Percentiles rank a stretch among this genome's conserved stretches.
Evolutionary conservation across 2,113 vertebrate species (phyloP).

Genomic region (Eubucco bourcierii): DNA sequence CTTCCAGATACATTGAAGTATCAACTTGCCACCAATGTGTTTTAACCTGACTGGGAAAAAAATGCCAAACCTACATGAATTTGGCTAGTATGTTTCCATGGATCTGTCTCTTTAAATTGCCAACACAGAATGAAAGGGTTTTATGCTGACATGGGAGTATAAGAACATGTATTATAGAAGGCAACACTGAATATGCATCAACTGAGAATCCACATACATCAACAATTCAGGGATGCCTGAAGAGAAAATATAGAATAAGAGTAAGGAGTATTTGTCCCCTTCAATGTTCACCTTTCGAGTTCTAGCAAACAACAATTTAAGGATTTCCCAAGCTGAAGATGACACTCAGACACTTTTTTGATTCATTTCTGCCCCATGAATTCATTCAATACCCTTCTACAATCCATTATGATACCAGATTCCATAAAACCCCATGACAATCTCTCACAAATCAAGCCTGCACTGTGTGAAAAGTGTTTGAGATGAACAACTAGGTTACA

Average conservation of each 20-base stretch:
- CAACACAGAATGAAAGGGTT: neutral
- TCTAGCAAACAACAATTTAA: neutral
- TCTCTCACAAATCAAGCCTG: neutral
- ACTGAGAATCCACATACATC: neutral
- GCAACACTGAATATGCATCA: neutral
- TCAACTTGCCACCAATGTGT: neutral
- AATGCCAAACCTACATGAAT: neutral
- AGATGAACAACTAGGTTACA: neutral
- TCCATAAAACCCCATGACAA: neutral
- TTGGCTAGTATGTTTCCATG: neutral
- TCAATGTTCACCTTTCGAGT: neutral
- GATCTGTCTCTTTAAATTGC: neutral
- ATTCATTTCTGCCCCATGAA: neutral
- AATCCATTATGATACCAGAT: neutral
- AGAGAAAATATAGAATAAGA: neutral
- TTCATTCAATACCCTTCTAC: neutral
- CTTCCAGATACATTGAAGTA: neutral
- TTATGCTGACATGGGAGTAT: neutral
- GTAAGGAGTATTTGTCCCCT: neutral
- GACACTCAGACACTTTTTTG: neutral
- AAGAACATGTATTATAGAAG: neutral
- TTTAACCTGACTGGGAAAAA: neutral
- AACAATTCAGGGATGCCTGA: neutral
- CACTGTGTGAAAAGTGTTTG: neutral
- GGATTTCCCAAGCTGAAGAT: neutral